phyloP scores from a whole-genome alignment of 2,888 invertebrate genomes.

The Habrosyne pyritoides region DNA sequence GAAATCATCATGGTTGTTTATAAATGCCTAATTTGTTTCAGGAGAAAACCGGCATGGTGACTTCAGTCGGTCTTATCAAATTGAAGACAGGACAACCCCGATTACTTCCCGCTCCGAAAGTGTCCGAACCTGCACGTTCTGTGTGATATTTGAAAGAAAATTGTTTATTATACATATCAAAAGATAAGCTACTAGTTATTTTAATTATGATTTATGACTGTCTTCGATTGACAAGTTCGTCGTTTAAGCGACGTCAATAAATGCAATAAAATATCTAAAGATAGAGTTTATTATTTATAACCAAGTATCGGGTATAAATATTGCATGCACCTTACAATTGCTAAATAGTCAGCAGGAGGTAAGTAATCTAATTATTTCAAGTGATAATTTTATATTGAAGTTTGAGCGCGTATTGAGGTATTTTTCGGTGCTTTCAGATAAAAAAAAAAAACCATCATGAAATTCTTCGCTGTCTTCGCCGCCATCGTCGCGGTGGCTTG shows the following conservation, averaged over 20 bases:
- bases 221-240: slow-evolving; percentile 21
- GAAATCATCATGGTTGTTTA: too few species aligned
- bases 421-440: background rate
- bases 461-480: slow-evolving; percentile 61
- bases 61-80: slow-evolving; percentile 38
- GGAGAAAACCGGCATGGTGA: slow-evolving; percentile 32
- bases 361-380: slow-evolving; percentile 15
- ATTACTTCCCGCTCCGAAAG: background rate
- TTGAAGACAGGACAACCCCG: background rate
- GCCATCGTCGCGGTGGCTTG: slow-evolving; percentile 45
- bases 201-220: background rate
- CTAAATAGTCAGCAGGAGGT: slow-evolving; percentile 26
- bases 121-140: background rate
- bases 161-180: too few species aligned
- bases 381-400: background rate
- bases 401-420: background rate
- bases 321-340: slow-evolving; percentile 3
- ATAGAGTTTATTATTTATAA: slow-evolving; percentile 31
- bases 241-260: slow-evolving; percentile 24
- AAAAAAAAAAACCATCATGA: slow-evolving; percentile 49
- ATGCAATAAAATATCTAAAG: slow-evolving; percentile 30
- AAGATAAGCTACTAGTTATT: background rate
- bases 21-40: slow-evolving; percentile 24
- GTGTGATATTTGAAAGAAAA: background rate
- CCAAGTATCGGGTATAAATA: slow-evolving; percentile 27